Percentiles rank a stretch among this genome's conserved stretches.
Evolutionary conservation across 2,797 vertebrate species (phyloP).

Genomic region (Potorous gilbertii): DNA sequence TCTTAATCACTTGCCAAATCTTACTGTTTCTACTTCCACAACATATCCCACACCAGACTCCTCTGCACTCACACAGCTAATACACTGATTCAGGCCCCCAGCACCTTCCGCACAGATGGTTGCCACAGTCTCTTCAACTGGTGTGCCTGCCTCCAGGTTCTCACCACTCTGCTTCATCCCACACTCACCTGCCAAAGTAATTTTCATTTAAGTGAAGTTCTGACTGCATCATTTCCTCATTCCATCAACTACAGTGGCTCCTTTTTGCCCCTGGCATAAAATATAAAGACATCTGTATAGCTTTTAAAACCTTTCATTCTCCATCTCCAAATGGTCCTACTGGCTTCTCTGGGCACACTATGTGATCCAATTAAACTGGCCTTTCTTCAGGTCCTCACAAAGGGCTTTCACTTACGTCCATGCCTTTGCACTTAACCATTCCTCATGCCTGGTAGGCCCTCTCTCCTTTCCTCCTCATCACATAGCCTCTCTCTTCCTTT

Average conservation of each 20-base stretch:
- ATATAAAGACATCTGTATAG: background rate
- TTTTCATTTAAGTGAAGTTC: background rate
- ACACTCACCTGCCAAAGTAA: background rate
- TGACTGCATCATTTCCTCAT: background rate
- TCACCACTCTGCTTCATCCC: background rate
- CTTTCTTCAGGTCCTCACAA: background rate
- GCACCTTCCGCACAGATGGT: background rate
- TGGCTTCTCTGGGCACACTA: background rate
- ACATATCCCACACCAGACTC: background rate
- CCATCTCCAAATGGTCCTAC: background rate
- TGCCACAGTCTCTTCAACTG: background rate
- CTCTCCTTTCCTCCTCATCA: background rate
- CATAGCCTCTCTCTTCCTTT: background rate
- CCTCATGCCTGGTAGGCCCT: too few species aligned
- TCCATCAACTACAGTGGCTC: background rate
- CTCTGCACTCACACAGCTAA: background rate
- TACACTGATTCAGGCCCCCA: background rate
- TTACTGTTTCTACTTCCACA: background rate
- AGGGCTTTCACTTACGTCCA: background rate
- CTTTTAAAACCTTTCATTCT: background rate
- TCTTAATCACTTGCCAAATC: background rate
- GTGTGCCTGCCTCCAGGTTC: background rate
- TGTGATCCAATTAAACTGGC: background rate
- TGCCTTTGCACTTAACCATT: background rate
- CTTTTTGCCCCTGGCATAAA: background rate